Evolutionary conservation across 2,797 vertebrate species (phyloP), one percentile per base, ranked within the genome.

Genomic region (Toxotes lorentzi): DNA sequence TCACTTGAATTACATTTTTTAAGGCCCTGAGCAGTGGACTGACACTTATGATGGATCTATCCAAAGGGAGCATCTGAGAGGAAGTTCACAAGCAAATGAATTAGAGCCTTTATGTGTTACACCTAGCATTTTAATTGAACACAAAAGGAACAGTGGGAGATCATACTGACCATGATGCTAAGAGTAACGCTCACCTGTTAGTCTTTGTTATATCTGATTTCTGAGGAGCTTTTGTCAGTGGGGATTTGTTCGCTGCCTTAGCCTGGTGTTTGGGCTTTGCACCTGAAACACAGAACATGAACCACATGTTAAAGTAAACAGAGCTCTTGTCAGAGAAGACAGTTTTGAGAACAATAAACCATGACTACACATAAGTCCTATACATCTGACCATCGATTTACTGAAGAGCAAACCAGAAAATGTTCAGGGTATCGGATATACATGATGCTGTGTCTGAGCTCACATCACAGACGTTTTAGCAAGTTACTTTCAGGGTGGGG

Each of bases 141-240:
- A 58, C n/a, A 67, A 27, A 30, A 38, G 45, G 32, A 50, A 9
- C 8, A 6, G 48, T 19, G 34, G 58, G 19, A 30, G 47, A 48
- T 30, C 38, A 34, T 38, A 48, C 5, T 7, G 45, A 40, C 9
- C 8, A 27, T 16, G 14, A 59, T 12, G 30, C 7, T 7, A 0
- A 4, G 21, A 35, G 10, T 50, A 7, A 63, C 32, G 35, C 91
- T 94, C 79, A 96, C 95, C 95, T 95, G 93, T 85, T 91, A 60
- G 83, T 85, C 80, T 94, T 96, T 76, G 91, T 32, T 7, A 88
- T 32, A 14, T 95, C 94, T 23, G 91, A 67, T 79, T 91, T 95
- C 76, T 88, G 93, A 57, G 83, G 74, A 59, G 89, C 76, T 89
- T 94, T 96, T 19, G 85, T 86, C 70, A 90, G 86, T 0, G 92